Evolutionary conservation across 2,797 vertebrate genomes (phyloP), one percentile per base, ranked within the genome.

Genomic region (Ara ararauna): DNA sequence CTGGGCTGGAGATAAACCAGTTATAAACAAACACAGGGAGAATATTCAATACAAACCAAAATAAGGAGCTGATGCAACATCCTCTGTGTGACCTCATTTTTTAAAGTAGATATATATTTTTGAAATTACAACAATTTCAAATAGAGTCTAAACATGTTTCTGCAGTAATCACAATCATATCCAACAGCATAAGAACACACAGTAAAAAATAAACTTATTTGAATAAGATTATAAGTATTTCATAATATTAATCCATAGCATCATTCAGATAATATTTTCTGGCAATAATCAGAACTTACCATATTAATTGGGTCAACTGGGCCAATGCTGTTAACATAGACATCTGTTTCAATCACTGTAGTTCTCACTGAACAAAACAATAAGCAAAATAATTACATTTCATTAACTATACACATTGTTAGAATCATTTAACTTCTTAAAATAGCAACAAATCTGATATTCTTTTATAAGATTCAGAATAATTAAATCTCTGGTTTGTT

Each of bases 231-330:
- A 48, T 5, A 67, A 65, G 50, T 80, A 14, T n/a, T 83, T 66
- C 19, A 40, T 18, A 7, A 58, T 65, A 66, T 42, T 60, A 78
- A 67, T 6, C 7, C 13, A 68, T 2, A 48, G 44, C 20, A 90
- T 75, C 60, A 71, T 44, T 50, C 38, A 90, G 8, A 71, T 44
- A 58, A 50, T 53, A 11, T 89, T 90, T 95, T 85, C 36, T 71
- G 38, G 61, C 65, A 92, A 70, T 79, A 94, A 61, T 88, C 15
- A 71, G 79, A 89, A 98, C 99, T 99, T 96, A 99, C 99, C 99
- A 99, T 99, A 95, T 99, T 99, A 95, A 99, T 99, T 65, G 99
- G 99, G 97, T 99, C 99, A 53, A 99, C 99, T 34, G 99, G 99
- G 96, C 99, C 99, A 64, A 99, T 99, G 96, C 99, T 99, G 98